Evolutionary conservation across 2,888 invertebrate species (phyloP).

Genomic region (Chironomus tentans): DNA sequence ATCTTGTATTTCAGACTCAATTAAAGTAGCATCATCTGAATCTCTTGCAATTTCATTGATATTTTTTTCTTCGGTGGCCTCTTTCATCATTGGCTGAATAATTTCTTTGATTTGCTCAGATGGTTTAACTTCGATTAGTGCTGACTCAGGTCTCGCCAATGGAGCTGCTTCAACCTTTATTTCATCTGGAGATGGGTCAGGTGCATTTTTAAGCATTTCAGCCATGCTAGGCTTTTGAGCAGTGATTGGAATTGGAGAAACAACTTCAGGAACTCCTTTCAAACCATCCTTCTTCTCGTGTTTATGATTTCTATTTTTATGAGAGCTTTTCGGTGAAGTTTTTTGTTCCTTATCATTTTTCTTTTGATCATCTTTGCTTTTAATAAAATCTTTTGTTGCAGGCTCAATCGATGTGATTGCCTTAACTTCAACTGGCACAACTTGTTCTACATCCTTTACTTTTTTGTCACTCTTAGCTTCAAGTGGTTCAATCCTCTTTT

Average conservation of each 20-base stretch:
- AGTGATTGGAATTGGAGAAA: neutral
- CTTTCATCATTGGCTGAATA: neutral
- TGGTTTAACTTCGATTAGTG: neutral
- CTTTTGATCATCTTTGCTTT: neutral
- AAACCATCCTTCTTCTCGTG: neutral
- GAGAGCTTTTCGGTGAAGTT: neutral
- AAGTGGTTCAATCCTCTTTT: neutral
- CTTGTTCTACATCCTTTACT: neutral
- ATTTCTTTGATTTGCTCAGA: neutral
- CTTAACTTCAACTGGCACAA: neutral
- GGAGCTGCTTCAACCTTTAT: neutral
- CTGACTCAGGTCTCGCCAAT: neutral
- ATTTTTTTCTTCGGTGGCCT: neutral
- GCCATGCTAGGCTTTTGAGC: constrained; percentile 15
- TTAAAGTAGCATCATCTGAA: neutral
- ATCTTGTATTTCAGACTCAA: neutral
- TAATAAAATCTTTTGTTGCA: neutral
- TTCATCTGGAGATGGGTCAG: constrained; percentile 9
- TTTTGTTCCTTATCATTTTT: neutral
- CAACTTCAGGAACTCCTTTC: neutral
- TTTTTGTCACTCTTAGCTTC: no score
- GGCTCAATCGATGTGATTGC: neutral
- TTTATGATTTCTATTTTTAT: neutral
- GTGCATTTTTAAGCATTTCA: constrained; percentile 14
- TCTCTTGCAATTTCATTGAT: neutral